Conservation (phyloP, 2,797 vertebrate species). For the Octomys mimax region DNA sequence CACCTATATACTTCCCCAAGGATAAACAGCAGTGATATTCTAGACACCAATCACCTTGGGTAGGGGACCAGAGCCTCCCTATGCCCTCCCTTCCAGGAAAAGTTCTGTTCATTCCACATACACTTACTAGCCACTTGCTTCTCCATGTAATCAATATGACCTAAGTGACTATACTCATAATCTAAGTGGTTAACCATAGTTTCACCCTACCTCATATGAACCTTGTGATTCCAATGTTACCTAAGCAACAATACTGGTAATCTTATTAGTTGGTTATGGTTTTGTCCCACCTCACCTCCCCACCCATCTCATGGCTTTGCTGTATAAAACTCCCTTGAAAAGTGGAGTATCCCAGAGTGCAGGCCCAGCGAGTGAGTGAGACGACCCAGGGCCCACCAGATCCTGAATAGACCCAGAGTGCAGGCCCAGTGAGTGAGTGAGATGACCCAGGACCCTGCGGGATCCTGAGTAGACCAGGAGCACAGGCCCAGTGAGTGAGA, state of each 20-base stretch:
- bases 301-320: neutral
- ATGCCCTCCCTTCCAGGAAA: neutral
- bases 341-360: neutral
- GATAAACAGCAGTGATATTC: neutral
- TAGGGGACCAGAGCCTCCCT: neutral
- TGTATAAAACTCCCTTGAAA: neutral
- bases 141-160: neutral
- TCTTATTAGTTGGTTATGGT: neutral
- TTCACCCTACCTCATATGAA: neutral
- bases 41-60: neutral
- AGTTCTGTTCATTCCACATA: neutral
- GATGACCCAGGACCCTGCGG: too few relatives aligned
- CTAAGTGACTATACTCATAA: neutral
- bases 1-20: neutral
- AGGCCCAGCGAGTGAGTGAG: too few relatives aligned
- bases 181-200: neutral
- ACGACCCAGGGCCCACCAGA: too few relatives aligned
- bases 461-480: too few relatives aligned
- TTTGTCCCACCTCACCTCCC: neutral
- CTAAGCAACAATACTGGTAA: neutral
- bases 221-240: neutral
- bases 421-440: too few relatives aligned
- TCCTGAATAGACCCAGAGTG: too few relatives aligned
- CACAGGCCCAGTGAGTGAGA: too few relatives aligned
- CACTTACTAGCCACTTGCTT: neutral